Evolutionary conservation across 2,797 vertebrate genomes (phyloP).

Genomic region (Lates japonicus): DNA sequence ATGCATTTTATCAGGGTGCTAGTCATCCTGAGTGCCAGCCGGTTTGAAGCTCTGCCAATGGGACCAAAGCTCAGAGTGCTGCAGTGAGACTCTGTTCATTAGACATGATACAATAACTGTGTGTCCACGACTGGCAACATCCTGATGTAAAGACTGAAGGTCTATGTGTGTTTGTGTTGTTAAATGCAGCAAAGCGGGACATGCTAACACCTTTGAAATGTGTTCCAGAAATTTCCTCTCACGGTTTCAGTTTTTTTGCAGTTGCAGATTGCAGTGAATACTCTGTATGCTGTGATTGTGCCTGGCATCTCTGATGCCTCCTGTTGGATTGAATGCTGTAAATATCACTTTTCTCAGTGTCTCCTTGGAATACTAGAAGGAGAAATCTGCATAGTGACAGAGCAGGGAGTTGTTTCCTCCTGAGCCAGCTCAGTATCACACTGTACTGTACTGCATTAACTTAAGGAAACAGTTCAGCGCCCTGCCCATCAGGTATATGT

Average conservation of each 20-base stretch:
- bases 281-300: conserved; percentile 8
- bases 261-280: not conserved
- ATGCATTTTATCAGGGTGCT: conserved; percentile 10
- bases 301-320: not conserved
- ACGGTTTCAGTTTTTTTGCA: not conserved
- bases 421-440: conserved; percentile 13
- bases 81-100: conserved; percentile 61
- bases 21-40: conserved; percentile 28
- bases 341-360: not conserved
- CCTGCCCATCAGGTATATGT: conserved; percentile 29
- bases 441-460: conserved; percentile 36
- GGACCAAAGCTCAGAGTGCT: conserved; percentile 59
- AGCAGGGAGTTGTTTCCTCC: conserved; percentile 25
- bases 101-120: conserved; percentile 4
- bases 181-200: not conserved
- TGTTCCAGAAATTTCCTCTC: conserved; percentile 27
- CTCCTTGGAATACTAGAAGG: not conserved
- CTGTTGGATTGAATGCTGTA: not conserved
- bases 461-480: conserved; percentile 16
- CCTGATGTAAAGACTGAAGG: not conserved
- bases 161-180: conserved; percentile 25
- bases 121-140: conserved; percentile 24
- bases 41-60: conserved; percentile 62
- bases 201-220: not conserved
- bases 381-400: conserved; percentile 32